Evolutionary conservation across 2,113 vertebrate species (phyloP).

Genomic region (Engraulis encrasicolus): DNA sequence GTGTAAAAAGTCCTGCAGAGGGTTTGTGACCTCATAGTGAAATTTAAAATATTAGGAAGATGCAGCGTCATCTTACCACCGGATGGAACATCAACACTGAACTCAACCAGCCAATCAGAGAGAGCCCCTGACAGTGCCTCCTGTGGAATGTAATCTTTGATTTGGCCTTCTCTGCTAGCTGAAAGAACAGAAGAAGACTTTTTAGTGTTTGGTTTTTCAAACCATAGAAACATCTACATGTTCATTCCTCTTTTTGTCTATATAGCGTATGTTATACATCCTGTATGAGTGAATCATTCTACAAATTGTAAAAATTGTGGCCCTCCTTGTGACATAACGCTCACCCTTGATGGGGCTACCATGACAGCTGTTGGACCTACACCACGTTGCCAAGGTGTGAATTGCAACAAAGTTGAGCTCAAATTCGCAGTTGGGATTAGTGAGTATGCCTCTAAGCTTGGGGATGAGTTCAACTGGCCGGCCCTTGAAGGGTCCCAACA

Average conservation of each 20-base stretch:
- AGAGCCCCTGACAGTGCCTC: conserved; percentile 89
- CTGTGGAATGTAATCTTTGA: conserved; percentile 89
- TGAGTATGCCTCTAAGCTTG: conserved; percentile 90
- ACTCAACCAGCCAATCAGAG: conserved; percentile 92
- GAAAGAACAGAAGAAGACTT: conserved; percentile 72
- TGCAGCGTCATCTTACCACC: conserved; percentile 76
- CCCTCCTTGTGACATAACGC: neutral
- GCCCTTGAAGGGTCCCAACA: conserved; percentile 95
- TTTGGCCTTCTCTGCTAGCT: conserved; percentile 85
- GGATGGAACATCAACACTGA: conserved; percentile 82
- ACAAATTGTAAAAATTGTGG: too few relatives aligned
- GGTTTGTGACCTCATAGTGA: too few relatives aligned
- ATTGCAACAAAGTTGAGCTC: conserved; percentile 97
- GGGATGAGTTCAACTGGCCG: conserved; percentile 93
- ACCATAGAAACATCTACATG: too few relatives aligned
- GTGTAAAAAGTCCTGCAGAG: too few relatives aligned
- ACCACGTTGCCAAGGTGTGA: conserved; percentile 95
- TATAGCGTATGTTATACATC: too few relatives aligned
- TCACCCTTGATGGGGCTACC: conserved; percentile 94
- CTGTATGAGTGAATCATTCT: too few relatives aligned
- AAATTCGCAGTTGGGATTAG: conserved; percentile 99
- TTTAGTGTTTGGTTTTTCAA: neutral
- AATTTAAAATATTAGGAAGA: too few relatives aligned
- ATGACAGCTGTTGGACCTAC: conserved; percentile 84
- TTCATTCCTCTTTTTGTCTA: too few relatives aligned